phyloP scores from a whole-genome alignment of 1,140 invertebrate genomes.

The Pygmarrhopalites habei region DNA sequence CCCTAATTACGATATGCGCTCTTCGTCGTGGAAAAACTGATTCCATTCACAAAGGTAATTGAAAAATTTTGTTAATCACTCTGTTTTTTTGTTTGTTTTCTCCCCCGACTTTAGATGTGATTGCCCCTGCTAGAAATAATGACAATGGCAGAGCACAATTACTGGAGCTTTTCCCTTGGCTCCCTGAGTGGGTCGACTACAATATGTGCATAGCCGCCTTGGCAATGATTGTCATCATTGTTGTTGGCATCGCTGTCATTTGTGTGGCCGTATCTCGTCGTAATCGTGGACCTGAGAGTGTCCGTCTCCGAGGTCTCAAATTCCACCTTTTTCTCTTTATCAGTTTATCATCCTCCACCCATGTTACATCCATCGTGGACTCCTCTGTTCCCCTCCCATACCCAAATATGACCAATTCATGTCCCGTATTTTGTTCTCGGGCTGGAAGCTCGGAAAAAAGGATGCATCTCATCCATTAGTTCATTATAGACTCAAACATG shows the following conservation, averaged over 20 bases:
- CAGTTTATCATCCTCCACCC: too few species aligned
- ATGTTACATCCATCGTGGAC: too few species aligned
- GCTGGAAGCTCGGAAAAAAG: too few species aligned
- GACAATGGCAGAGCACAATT: conserved; percentile 49
- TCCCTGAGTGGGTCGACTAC: conserved; percentile 75
- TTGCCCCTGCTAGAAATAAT: conserved; percentile 60
- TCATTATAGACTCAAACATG: too few species aligned
- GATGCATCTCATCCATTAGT: too few species aligned
- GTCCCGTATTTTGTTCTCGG: too few species aligned
- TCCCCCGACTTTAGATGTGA: conserved; percentile 56
- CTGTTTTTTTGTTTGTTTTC: conserved; percentile 37
- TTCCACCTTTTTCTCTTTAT: too few species aligned
- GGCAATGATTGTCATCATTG: conserved; percentile 75
- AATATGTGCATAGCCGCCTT: conserved; percentile 76
- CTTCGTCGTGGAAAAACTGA: conserved; percentile 62
- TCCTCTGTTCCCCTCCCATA: too few species aligned
- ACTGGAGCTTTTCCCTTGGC: conserved; percentile 60
- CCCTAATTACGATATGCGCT: conserved; percentile 83
- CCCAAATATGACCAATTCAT: too few species aligned
- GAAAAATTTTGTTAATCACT: conserved; percentile 37
- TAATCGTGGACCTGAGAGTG: conserved; percentile 62
- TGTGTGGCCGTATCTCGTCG: conserved; percentile 73
- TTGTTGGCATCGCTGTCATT: conserved; percentile 79
- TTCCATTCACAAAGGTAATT: conserved; percentile 71
- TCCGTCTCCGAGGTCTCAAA: conserved; percentile 62